These are phyloP conservation scores for Pluvianellus socialis DNA, from an alignment of 2,113 vertebrate species.

Conservation along the genomic window DNA sequence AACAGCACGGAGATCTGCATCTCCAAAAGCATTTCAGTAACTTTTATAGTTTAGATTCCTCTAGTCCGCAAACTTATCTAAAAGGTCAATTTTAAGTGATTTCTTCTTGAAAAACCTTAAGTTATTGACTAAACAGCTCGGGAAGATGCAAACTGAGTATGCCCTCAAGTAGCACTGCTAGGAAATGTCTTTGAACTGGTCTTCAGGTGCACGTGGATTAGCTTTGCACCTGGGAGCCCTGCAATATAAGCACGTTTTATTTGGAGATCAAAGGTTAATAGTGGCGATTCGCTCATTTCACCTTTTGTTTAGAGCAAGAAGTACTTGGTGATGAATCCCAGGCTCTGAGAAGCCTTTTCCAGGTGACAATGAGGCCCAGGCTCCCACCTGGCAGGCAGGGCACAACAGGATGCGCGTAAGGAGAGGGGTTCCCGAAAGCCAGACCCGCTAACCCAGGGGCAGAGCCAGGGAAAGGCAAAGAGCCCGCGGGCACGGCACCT, in stretches of 20 bases:
- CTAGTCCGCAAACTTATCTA: not conserved
- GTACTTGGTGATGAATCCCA: fast-evolving
- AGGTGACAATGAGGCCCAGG: not conserved
- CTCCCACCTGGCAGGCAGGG: not conserved
- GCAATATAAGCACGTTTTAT: not conserved
- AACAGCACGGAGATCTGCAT: no score
- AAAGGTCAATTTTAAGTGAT: not conserved
- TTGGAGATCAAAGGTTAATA: not conserved
- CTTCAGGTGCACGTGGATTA: not conserved
- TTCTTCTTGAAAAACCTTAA: not conserved
- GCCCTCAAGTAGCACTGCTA: not conserved
- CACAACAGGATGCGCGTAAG: fast-evolving
- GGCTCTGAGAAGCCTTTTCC: not conserved
- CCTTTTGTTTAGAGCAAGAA: not conserved
- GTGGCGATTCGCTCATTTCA: not conserved
- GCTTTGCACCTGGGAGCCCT: not conserved
- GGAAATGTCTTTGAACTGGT: not conserved
- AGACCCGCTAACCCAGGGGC: no score
- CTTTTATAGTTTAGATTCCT: not conserved
- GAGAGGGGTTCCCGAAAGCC: fast-evolving
- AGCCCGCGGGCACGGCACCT: not conserved
- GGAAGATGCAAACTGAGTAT: no score
- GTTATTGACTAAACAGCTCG: not conserved
- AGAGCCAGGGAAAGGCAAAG: not conserved
- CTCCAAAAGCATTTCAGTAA: not conserved